Base-by-base conservation (phyloP, 2,113 vertebrate species). In the Chloropsis hardwickii region DNA sequence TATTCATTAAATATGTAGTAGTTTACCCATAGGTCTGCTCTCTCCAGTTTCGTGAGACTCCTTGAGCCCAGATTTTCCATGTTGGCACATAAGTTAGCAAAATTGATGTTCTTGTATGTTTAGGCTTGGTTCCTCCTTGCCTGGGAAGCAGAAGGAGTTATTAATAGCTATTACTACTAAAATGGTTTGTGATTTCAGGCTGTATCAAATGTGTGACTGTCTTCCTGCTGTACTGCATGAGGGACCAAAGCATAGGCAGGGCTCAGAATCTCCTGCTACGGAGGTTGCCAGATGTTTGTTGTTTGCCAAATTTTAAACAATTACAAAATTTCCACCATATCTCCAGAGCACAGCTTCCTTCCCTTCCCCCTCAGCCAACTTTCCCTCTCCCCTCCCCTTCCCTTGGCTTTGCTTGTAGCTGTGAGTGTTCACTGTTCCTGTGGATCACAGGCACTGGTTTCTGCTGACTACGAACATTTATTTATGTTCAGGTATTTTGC, bases 301-400 rank as follows among this genome's bases (percentile, higher is more conserved):
- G 8, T 88, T 96, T 94, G 96, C 95, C 94, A 95, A 9, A 90
- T 88, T 88, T 94, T 90, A 95, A 96, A 96, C 94, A 97, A 94
- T 95, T 88, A 88, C 64, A 94, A 86, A 95, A 86, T 93, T 92
- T 95, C 64, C 45, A 97, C 95, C 86, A 23, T 96, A 92, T 95
- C 94, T 95, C 71, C n/a, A 67, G 91, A 94, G 91, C 64, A 12
- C 94, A 97, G 92, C 80, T 96, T 97, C 95, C 95, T 96, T 96
- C 94, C 94, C 91, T 92, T 70, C 94, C 94, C 94, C 76, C 82
- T 95, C 6, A 0, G 93, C 93, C 94, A 95, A 91, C 91, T 92
- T 83, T 93, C 50, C 76, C 71, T 31, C 78, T 65, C 78, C 79
- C 92, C 48, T 73, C 95, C 86, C 44, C 81, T 90, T 95, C 83